These are phyloP conservation scores for Microchirus variegatus DNA, from an alignment of 2,797 vertebrate genomes.

Conservation along the genomic window DNA sequence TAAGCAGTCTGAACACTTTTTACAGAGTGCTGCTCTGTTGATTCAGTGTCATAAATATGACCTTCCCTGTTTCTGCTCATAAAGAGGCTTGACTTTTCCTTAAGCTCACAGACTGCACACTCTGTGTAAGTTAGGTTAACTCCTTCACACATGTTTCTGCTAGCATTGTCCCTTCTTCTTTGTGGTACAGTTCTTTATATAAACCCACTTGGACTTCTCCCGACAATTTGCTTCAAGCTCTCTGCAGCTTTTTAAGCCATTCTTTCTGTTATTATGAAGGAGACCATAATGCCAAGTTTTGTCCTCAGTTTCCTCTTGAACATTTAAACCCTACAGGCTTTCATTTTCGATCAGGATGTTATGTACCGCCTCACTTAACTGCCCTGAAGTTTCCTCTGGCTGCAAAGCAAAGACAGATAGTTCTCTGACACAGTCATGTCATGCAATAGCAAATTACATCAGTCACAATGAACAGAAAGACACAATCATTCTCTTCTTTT, in stretches of 20 bases:
- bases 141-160: constrained; percentile 15
- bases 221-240: constrained; percentile 44
- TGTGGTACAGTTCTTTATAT: constrained; percentile 31
- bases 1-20: constrained; percentile 9
- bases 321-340: constrained; percentile 12
- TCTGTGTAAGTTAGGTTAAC: not conserved
- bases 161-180: constrained; percentile 11
- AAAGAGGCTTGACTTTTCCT: constrained; percentile 7
- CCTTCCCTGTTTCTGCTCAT: constrained; percentile 10
- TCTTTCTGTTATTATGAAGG: constrained; percentile 9
- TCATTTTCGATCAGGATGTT: constrained; percentile 24
- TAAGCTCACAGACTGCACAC: constrained; percentile 1
- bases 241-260: constrained; percentile 10
- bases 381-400: constrained; percentile 26
- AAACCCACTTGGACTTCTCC: constrained; percentile 49
- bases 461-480: constrained; percentile 9
- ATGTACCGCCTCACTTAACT: constrained; percentile 14
- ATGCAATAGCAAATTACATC: constrained; percentile 20
- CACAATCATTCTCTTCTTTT: constrained; percentile 6
- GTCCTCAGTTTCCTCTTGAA: constrained; percentile 20
- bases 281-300: constrained; percentile 25
- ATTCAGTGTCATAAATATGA: constrained; percentile 33
- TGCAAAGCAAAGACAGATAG: constrained; percentile 27
- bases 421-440: constrained; percentile 20
- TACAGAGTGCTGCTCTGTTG: not conserved